Evolutionary conservation across 2,113 vertebrate species (phyloP).

Genomic region (Poeciliopsis turrubarensis): DNA sequence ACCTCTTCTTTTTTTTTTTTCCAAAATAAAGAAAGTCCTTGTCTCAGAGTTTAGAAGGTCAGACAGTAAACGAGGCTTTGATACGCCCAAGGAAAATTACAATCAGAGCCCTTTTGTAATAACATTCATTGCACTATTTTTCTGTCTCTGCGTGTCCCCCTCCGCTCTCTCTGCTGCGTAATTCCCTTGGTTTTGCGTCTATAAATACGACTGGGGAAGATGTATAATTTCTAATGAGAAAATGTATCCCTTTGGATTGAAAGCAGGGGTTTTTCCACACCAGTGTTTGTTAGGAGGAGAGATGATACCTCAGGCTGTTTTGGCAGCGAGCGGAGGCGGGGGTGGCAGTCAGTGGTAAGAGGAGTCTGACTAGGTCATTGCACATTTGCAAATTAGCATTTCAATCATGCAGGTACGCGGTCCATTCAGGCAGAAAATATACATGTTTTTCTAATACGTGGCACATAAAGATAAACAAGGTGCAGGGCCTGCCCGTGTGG

Average conservation of each 20-base stretch:
- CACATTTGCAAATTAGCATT: conserved; percentile 85
- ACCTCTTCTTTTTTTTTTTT: conserved; percentile 27
- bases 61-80: conserved; percentile 78
- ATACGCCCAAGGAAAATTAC: conserved; percentile 77
- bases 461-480: conserved; percentile 72
- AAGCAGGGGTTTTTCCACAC: conserved; percentile 67
- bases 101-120: conserved; percentile 80
- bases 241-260: conserved; percentile 82
- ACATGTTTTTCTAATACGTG: conserved; percentile 72
- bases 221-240: conserved; percentile 82
- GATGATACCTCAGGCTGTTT: conserved; percentile 80
- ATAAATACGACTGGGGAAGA: conserved; percentile 77
- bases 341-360: conserved; percentile 42
- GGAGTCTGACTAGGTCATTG: conserved; percentile 77
- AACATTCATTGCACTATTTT: conserved; percentile 78
- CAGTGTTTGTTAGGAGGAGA: conserved; percentile 82
- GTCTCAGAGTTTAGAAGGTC: conserved; percentile 79
- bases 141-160: conserved; percentile 52
- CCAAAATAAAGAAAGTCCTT: conserved; percentile 78
- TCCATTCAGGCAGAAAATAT: conserved; percentile 73
- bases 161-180: conserved; percentile 66
- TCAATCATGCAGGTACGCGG: conserved; percentile 78
- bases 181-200: conserved; percentile 82
- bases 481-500: conserved; percentile 30
- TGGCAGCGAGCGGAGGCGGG: conserved; percentile 34